Base-by-base conservation (phyloP, 2,113 vertebrate genomes). In the Hassar affinis region DNA sequence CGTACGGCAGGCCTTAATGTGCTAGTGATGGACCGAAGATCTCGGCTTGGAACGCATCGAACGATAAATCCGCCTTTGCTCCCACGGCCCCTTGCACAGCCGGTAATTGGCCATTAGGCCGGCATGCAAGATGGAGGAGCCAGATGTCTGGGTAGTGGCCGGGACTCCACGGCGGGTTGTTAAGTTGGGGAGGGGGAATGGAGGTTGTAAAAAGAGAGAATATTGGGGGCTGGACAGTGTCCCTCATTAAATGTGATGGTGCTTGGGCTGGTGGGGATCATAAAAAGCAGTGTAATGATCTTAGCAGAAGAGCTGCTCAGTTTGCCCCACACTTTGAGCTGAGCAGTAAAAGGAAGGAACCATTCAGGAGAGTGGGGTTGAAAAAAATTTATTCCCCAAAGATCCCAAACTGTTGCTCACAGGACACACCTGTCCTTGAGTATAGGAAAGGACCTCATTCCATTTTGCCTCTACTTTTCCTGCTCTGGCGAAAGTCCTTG, bases 81-180 rank as follows among this genome's bases (percentile, higher is more conserved):
- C 77, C 83, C 54, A 47, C 68, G 56, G 83, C 52, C 77, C 83
- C 74, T 56, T 52, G 68, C 66, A 49, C 62, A 69, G 77, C 77
- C 77, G 30, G 77, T 84, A 84, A 84, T 84, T 84, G 83, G 77
- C 83, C 83, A 84, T 84, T 84, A 84, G 78, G 52, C 30, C 54
- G 10, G 83, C 77, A 79, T 47, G 77, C 78, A 80, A 61, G 83
- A 84, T 84, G 83, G 66, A 84, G 83, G 83, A 84, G 83, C 83
- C 83, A 84, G 83, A 84, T 84, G 83, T 84, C 83, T 62, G 68
- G 66, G 78, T 74, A 79, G 83, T 79, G 83, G 83, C 83, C 54
- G 83, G 66, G 83, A 83, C 61, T 83, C 82, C 49, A 47, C 47
- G 51, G 77, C 17, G 66, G 68, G 83, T 74, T 84, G 83, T 84